Percentiles rank a stretch among this genome's conserved stretches.
These are phyloP conservation scores for Carollia perspicillata DNA, from an alignment of 2,113 vertebrate genomes.

Conservation along the genomic window DNA sequence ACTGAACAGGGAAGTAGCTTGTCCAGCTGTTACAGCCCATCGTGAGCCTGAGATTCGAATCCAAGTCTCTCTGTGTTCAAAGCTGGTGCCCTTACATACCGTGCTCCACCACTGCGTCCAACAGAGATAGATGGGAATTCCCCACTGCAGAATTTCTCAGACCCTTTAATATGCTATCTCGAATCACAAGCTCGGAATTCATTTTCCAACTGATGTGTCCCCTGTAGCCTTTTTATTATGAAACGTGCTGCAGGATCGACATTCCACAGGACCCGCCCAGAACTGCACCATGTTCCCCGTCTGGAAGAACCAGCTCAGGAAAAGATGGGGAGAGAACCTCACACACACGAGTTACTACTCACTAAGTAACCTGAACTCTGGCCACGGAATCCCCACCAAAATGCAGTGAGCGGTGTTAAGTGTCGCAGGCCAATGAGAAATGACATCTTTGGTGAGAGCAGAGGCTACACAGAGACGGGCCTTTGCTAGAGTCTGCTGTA, in stretches of 20 bases:
- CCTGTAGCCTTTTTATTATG: neutral
- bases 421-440: neutral
- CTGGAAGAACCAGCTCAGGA: neutral
- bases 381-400: neutral
- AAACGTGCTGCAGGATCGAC: neutral
- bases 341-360: neutral
- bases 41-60: neutral
- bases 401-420: accelerated
- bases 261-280: neutral
- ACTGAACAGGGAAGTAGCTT: neutral
- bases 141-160: neutral
- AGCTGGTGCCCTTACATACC: neutral
- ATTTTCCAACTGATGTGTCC: neutral
- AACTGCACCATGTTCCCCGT: neutral
- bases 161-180: neutral
- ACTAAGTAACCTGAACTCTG: neutral
- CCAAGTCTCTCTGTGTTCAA: neutral
- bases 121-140: neutral
- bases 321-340: neutral
- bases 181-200: neutral
- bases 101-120: neutral
- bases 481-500: neutral
- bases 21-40: neutral
- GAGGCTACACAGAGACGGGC: neutral
- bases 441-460: neutral